Evolutionary conservation across 2,888 invertebrate species (phyloP), one percentile per base, ranked within the genome.

Genomic region (Sphinx pinastri): DNA sequence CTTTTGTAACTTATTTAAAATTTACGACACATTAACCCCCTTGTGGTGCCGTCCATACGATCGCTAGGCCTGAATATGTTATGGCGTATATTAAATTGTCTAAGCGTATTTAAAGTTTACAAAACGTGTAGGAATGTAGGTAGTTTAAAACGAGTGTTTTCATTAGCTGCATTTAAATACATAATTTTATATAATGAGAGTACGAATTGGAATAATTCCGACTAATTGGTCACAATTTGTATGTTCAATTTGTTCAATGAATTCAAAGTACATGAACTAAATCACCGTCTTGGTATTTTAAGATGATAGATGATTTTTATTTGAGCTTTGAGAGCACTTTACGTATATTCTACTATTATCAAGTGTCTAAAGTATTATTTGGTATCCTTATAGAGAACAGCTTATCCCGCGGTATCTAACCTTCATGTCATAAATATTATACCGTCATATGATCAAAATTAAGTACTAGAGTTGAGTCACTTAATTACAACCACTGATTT

Each of bases 121-220:
- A 47, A 47, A 47, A 68, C 57, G 52, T 16, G 59, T 45, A 52
- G 13, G 60, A 60, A 69, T 60, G 51, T 68, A 47, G 13, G 51
- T 68, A 47, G 13, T 12, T n/a, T 68, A 49, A 57, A 16, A 19
- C 16, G 68, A 7, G 16, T 52, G 25, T 60, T 60, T 60, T 52
- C 45, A 60, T 60, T 38, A 45, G 45, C 19, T 38, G 68, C 51
- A 52, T 19, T 45, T 67, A 57, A 38, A 67, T 54, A 45, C 54
- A 38, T 38, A 38, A 38, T 52, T 16, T 45, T 54, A 55, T 67
- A 54, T 25, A 25, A 25, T 52, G 14, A 57, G 25, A 19, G 45
- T 13, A 47, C 47, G 19, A 47, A 68, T 57, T 57, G 11, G 45
- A 45, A 68, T 57, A 45, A 57, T 47, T 57, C 14, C 47, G 47